phyloP scores from a whole-genome alignment of 2,113 vertebrate species.

The Genyomyrus donnyi region DNA sequence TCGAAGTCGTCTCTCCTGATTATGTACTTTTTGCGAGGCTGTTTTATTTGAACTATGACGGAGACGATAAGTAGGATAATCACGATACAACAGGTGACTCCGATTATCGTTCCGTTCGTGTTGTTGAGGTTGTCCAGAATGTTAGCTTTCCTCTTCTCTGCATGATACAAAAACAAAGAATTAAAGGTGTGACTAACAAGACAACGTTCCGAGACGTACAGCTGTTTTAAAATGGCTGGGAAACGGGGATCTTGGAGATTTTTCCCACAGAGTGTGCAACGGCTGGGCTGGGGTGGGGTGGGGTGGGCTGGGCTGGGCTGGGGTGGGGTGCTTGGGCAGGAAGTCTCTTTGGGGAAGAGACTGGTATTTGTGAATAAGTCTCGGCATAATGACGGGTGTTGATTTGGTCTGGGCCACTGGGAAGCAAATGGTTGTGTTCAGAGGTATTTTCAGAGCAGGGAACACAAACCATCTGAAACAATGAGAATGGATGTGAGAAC shows the following conservation, averaged over 20 bases:
- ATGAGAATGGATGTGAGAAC: constrained; percentile 44
- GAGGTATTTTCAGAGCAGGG: neutral
- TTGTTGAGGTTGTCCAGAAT: constrained; percentile 96
- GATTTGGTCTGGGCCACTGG: neutral
- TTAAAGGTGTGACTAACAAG: neutral
- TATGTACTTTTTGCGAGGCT: constrained; percentile 95
- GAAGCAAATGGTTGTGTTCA: neutral
- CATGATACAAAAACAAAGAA: constrained; percentile 28
- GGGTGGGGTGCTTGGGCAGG: neutral
- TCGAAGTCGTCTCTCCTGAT: constrained; percentile 89
- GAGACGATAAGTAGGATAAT: constrained; percentile 90
- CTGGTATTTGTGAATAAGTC: neutral
- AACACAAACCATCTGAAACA: constrained; percentile 18
- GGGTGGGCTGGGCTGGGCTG: neutral
- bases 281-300: neutral
- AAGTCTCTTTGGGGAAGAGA: neutral
- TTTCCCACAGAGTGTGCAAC: neutral
- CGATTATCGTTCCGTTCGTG: constrained; percentile 92
- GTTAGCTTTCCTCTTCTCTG: constrained; percentile 90
- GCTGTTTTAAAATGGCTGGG: neutral
- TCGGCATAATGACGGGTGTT: neutral
- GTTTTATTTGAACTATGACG: constrained; percentile 93
- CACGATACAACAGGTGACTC: constrained; percentile 91
- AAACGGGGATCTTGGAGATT: neutral
- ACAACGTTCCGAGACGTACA: neutral